A percentile compares a stretch with the other conserved stretches of the same genome.
Conservation (phyloP, 1,140 invertebrate species). For the Triops longicaudatus region DNA sequence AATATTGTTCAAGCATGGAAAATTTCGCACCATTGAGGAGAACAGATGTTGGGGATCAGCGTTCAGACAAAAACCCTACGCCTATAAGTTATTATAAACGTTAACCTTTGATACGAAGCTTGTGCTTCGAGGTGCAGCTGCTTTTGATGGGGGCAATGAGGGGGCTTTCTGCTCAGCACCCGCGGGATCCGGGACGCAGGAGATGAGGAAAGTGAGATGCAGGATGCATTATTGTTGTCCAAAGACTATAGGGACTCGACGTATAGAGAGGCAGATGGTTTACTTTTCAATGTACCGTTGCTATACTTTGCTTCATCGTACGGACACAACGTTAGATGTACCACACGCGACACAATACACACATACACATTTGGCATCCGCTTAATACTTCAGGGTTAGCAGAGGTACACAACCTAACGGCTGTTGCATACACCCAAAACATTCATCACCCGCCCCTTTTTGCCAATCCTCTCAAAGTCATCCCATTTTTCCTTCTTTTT, state of each 20-base stretch:
- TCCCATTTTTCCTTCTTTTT: background rate
- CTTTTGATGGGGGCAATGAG: slow-evolving; percentile 13
- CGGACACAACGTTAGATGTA: background rate
- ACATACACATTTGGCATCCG: background rate
- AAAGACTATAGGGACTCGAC: slow-evolving; percentile 2
- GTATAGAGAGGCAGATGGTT: slow-evolving; percentile 4
- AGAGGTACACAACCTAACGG: background rate
- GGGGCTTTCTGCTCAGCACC: slow-evolving; percentile 5
- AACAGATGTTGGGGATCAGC: background rate
- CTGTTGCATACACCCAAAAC: background rate
- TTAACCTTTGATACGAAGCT: background rate
- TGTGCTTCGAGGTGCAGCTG: background rate
- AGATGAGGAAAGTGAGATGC: slow-evolving; percentile 14
- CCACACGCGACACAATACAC: background rate
- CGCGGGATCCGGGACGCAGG: slow-evolving; percentile 8
- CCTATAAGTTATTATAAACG: slow-evolving; percentile 12
- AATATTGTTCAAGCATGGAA: background rate
- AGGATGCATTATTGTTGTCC: slow-evolving; percentile 9
- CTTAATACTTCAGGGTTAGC: background rate
- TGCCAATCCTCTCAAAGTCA: background rate
- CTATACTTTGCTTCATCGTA: background rate
- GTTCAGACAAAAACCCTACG: slow-evolving; percentile 1
- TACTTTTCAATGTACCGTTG: background rate
- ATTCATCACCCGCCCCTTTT: background rate
- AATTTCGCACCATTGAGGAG: background rate